Evolutionary conservation across 2,797 vertebrate species (phyloP).

Genomic region (Hippoglossus hippoglossus): DNA sequence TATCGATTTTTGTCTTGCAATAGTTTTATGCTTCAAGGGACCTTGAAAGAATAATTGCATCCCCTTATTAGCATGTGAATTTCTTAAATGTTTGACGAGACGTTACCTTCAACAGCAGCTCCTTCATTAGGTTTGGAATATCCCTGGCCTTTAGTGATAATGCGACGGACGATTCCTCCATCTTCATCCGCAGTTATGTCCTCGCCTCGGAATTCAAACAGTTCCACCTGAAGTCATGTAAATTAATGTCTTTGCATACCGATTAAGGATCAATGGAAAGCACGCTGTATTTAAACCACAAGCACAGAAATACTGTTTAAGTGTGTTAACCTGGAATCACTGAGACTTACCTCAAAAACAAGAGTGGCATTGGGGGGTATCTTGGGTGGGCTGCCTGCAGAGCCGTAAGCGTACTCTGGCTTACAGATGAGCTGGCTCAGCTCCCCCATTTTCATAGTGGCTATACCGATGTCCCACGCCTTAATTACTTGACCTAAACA

Average conservation of each 20-base stretch:
- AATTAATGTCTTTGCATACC: constrained; percentile 1
- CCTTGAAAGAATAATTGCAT: not conserved
- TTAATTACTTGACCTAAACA: constrained; percentile 95
- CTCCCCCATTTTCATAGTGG: constrained; percentile 95
- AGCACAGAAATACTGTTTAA: not conserved
- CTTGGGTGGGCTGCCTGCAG: constrained; percentile 95
- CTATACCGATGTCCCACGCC: constrained; percentile 96
- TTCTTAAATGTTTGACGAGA: not conserved
- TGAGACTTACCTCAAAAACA: constrained; percentile 91
- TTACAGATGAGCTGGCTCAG: constrained; percentile 93
- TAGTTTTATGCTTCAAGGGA: not conserved
- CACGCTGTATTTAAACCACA: not conserved
- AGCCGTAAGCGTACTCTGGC: constrained; percentile 95
- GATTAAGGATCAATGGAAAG: not conserved
- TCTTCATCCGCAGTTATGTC: constrained; percentile 95
- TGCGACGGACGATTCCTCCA: constrained; percentile 93
- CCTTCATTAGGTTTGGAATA: constrained; percentile 96
- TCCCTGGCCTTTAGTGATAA: constrained; percentile 91
- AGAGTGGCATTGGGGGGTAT: constrained; percentile 93
- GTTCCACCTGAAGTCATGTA: constrained; percentile 86
- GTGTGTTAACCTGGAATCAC: not conserved
- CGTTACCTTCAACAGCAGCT: constrained; percentile 90
- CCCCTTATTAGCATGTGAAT: too few species aligned
- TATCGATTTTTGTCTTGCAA: too few species aligned
- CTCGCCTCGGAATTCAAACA: constrained; percentile 95